Percentiles rank a stretch among this genome's conserved stretches.
Conservation (phyloP, 2,888 invertebrate genomes). For the Melikaiella ostensackeni region DNA sequence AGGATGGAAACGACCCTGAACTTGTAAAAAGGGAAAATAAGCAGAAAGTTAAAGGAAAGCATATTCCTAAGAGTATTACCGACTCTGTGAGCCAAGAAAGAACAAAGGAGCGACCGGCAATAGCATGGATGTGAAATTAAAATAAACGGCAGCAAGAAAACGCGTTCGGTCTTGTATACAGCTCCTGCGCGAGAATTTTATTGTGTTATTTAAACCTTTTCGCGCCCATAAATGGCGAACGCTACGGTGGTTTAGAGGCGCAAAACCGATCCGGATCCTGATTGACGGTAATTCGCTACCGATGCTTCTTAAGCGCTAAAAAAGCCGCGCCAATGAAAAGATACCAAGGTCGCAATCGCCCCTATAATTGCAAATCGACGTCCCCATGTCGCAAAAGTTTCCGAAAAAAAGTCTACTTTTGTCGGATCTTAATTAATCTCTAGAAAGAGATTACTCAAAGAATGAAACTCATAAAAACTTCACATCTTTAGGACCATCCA, state of each 20-base stretch:
- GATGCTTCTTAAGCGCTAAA: constrained; percentile 31
- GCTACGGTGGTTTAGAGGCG: constrained; percentile 52
- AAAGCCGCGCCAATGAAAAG: constrained; percentile 24
- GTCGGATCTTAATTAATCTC: constrained; percentile 9
- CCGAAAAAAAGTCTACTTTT: constrained; percentile 42
- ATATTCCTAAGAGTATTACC: constrained; percentile 49
- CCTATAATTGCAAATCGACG: constrained; percentile 42
- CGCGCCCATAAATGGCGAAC: constrained; percentile 56
- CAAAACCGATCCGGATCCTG: constrained; percentile 50
- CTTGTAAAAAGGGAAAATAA: constrained; percentile 48
- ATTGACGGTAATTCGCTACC: constrained; percentile 32
- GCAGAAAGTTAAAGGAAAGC: constrained; percentile 56
- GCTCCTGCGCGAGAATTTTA: constrained; percentile 55
- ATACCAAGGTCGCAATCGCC: constrained; percentile 24
- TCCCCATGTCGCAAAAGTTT: not conserved
- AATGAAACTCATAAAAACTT: not conserved
- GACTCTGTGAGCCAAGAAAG: constrained; percentile 55
- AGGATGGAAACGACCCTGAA: constrained; percentile 44
- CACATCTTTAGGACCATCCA: too few relatives aligned
- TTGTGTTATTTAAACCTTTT: constrained; percentile 58
- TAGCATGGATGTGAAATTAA: constrained; percentile 70
- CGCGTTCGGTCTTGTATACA: constrained; percentile 54
- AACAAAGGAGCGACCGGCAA: constrained; percentile 67
- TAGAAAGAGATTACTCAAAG: not conserved
- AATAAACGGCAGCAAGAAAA: constrained; percentile 74